phyloP scores from a whole-genome alignment of 1,140 invertebrate genomes.

The Hyles vespertilio region DNA sequence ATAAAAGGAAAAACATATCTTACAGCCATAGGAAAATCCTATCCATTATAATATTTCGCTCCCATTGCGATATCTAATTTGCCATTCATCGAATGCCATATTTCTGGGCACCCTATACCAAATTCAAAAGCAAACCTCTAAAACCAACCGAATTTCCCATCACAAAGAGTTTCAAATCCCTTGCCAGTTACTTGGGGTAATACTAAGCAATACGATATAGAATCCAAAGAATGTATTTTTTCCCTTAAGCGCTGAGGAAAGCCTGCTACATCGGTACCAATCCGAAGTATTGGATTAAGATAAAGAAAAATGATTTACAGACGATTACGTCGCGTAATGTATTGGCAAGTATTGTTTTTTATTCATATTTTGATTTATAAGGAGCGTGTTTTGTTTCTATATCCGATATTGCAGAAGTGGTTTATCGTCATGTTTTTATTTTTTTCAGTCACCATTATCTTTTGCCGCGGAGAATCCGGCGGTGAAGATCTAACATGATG shows the following conservation, averaged over 20 bases:
- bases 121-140: neutral
- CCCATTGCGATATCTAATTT: conserved; percentile 27
- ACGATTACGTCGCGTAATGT: conserved; percentile 23
- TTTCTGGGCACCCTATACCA: conserved; percentile 20
- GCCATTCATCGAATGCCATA: conserved; percentile 29
- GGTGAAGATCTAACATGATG: no score
- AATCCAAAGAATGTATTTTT: conserved; percentile 22
- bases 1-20: conserved; percentile 10
- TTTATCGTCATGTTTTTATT: no score
- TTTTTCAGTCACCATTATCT: no score
- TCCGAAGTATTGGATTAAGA: conserved; percentile 30
- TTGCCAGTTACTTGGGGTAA: conserved; percentile 8
- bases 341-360: conserved; percentile 2
- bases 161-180: neutral
- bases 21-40: conserved; percentile 18
- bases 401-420: no score
- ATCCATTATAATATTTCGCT: conserved; percentile 27
- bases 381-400: no score
- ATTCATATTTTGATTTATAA: no score
- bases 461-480: no score
- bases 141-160: neutral
- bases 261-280: conserved; percentile 20
- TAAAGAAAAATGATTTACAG: conserved; percentile 28
- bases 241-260: conserved; percentile 18
- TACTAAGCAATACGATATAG: conserved; percentile 24